Base-by-base conservation (phyloP, 1,140 invertebrate genomes). In the Hycleus cichorii region DNA sequence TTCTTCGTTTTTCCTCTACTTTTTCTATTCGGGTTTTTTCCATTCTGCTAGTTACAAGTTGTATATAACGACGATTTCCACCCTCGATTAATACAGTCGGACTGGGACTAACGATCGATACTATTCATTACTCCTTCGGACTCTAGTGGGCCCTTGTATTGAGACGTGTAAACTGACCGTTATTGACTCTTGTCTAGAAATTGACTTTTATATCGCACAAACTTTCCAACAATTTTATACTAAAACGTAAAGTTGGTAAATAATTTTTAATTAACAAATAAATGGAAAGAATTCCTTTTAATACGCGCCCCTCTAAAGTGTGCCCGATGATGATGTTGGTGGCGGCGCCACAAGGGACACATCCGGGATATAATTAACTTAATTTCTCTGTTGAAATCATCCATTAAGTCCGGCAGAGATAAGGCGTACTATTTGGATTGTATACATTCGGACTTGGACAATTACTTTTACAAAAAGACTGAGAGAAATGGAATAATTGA, bases 81-180 rank as follows among this genome's bases (percentile, higher is more conserved):
- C 42, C 46, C 38, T 49, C 32, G 47, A 32, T 40, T 45, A 49
- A 49, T 57, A 40, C 45, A 48, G 26, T 26, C 55, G 48, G 55
- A 57, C 39, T 49, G 46, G 25, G 39, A 40, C 55, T 44, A 42
- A 27, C 42, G 65, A 64, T 66, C 65, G 58, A 66, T 66, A 60
- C 55, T 55, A 60, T 62, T 66, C 63, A 66, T 66, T 66, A 66
- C 59, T 64, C 55, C 57, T 60, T 56, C 51, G 60, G 58, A 62
- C 65, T 63, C 63, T 47, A 59, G 60, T 61, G 65, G 58, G 60
- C 58, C 58, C 58, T 67, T 67, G 64, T 64, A 64, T 61, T 61
- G 60, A 63, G 55, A 64, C 65, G 65, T 67, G 65, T 67, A 64
- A 67, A 67, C 65, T 64, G 65, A 64, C 63, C 63, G 60, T 67